Evolutionary conservation across 2,888 invertebrate genomes (phyloP), one percentile per base, ranked within the genome.

Genomic region (Nasonia oneida): DNA sequence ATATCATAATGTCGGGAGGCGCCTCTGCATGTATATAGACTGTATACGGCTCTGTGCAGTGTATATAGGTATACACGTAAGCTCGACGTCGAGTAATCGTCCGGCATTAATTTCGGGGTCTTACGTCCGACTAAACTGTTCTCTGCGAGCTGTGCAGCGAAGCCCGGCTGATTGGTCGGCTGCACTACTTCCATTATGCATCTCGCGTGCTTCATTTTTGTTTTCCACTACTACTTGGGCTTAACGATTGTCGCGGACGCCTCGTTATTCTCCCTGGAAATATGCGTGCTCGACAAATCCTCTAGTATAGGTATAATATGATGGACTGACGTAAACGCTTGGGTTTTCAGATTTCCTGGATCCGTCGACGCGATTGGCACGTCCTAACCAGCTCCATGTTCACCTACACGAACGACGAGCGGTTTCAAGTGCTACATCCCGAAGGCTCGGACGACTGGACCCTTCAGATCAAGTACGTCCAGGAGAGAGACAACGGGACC

Each of bases 391-490:
- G 97, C 86, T 98, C 98, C 78, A 96, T 97, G 94, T 97, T 97
- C 94, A 97, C 98, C 91, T 98, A 97, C 94, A 98, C 98, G 90
- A 98, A 97, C 94, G 98, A 98, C 94, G 97, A 98, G 93, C 95
- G 97, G 90, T 97, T 97, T 93, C 95, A 95, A 92, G 95, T 95
- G 89, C 94, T 98, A 88, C 98, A 98, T 94, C 95, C 96, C 88
- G 97, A 98, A 92, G 97, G 97, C 81, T 97, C 97, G 53, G 98
- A 98, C 93, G 98, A 98, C 94, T 98, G 98, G 98, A 98, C 97
- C 80, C 95, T 98, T 89, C 98, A 98, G 94, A 98, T 98, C 94
- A 98, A 98, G 94, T 98, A 97, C 94, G 98, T 98, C 89, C 98
- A 98, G 94, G 97, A 97, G 92, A 95, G 98, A 92, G 98, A 98